A percentile compares a stretch with the other conserved stretches of the same genome.
Evolutionary conservation across 2,888 invertebrate species (phyloP).

Genomic region (Gymnocheta viridis): DNA sequence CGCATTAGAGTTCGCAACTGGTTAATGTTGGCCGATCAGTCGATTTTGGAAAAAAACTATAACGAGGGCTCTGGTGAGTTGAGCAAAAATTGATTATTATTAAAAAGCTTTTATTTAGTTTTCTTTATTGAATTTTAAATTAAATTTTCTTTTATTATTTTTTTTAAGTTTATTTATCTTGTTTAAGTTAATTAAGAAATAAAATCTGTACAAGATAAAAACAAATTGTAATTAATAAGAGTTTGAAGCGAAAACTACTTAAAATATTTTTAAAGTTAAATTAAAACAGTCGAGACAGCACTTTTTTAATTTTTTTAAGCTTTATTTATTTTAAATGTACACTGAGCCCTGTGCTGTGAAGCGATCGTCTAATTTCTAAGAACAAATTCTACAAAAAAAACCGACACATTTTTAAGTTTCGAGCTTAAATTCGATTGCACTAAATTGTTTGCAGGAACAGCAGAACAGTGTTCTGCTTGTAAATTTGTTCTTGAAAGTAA

Average conservation of each 20-base stretch:
- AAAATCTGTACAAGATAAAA: neutral
- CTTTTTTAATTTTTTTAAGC: too few species aligned
- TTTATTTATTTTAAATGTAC: too few species aligned
- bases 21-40: constrained; percentile 81
- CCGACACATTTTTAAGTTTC: too few species aligned
- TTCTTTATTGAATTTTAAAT: neutral
- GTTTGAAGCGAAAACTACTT: neutral
- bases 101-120: neutral
- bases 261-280: too few species aligned
- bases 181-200: neutral
- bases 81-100: neutral
- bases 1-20: constrained; percentile 82
- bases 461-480: too few species aligned
- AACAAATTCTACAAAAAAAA: too few species aligned
- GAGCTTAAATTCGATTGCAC: too few species aligned
- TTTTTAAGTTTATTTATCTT: neutral
- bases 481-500: too few species aligned
- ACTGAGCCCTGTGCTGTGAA: too few species aligned
- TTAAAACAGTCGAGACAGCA: too few species aligned
- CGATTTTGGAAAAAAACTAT: constrained; percentile 76
- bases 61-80: constrained; percentile 73
- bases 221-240: neutral
- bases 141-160: neutral
- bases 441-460: too few species aligned
- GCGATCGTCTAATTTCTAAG: too few species aligned